These are phyloP conservation scores for Myathropa florea DNA, from an alignment of 2,888 invertebrate species.

Conservation along the genomic window DNA sequence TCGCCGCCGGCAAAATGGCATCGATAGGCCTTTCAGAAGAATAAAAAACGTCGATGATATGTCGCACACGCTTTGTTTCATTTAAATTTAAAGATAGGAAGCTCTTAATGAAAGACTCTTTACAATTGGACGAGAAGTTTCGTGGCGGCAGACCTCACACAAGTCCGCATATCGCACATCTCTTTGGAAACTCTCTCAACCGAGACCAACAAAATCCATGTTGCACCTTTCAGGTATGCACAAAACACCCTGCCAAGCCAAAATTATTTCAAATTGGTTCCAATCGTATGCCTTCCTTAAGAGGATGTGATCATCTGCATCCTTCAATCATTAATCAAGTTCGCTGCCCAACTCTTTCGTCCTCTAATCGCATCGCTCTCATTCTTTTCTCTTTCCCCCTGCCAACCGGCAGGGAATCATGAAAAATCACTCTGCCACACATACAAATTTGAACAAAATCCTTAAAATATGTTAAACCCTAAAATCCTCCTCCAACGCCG, in stretches of 20 bases:
- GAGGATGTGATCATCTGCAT: slow-evolving; percentile 11
- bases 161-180: not conserved
- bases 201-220: not conserved
- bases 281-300: not conserved
- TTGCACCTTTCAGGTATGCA: not conserved
- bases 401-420: not conserved
- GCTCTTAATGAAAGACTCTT: too few relatives aligned
- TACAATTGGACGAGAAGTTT: not conserved
- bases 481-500: not conserved
- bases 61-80: too few relatives aligned
- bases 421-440: slow-evolving; percentile 27
- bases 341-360: slow-evolving; percentile 50
- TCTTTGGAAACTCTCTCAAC: not conserved
- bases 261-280: not conserved
- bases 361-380: slow-evolving; percentile 16
- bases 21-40: too few relatives aligned
- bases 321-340: slow-evolving; percentile 49
- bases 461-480: slow-evolving; percentile 33
- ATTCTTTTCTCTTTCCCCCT: not conserved
- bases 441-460: slow-evolving; percentile 41
- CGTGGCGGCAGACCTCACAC: not conserved
- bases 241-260: not conserved
- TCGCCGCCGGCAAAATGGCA: too few relatives aligned
- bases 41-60: too few relatives aligned
- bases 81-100: too few relatives aligned